Evolutionary conservation across 2,797 vertebrate genomes (phyloP), one percentile per base, ranked within the genome.

Genomic region (Microtus californicus): DNA sequence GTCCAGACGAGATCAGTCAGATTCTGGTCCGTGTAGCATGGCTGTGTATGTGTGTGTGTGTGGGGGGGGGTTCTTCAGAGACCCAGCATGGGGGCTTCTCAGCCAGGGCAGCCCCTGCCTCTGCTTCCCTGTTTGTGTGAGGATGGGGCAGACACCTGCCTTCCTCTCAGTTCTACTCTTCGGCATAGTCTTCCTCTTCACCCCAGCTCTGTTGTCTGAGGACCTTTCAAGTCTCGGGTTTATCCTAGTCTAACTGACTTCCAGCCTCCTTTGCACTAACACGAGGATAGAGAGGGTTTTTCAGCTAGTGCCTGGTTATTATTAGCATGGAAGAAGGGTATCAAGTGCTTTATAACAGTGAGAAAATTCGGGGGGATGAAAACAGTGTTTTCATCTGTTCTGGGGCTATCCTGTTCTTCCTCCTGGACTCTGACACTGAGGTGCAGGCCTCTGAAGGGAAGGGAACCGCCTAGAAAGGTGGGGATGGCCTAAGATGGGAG

Each of bases 1-100:
- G 99, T 93, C 99, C 99, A 0, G 99, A 99, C 69, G 99, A 99
- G 98, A 99, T 99, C 96, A 99, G 99, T 97, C 99, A 99, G 98
- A 99, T 99, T 97, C 98, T 99, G 99, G 99, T 99, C 91, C 13
- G 98, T 97, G 91, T 87, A 69, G 17, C 45, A 0, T 1, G 21
- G 0, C 17, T 25, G 43, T 4, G 4, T n/a, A n/a, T 40, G 40
- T 40, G 40, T 40, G 40, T 40, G 43, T 5, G 43, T 8, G 43
- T 6, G 7, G 43, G 7, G 14, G 13, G 23, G n/a, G 79, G 8
- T 8, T 59, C 54, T 63, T 76, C 19, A 7, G 76, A 78, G 76
- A 61, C 61, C 51, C 34, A 23, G 23, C 56, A 0, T 69, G 59
- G 86, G 65, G 0, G 0, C 56, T 48, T 77, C 65, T 45, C 0